Base-by-base conservation (phyloP, 2,113 vertebrate species). In the Hiodon tergisus region DNA sequence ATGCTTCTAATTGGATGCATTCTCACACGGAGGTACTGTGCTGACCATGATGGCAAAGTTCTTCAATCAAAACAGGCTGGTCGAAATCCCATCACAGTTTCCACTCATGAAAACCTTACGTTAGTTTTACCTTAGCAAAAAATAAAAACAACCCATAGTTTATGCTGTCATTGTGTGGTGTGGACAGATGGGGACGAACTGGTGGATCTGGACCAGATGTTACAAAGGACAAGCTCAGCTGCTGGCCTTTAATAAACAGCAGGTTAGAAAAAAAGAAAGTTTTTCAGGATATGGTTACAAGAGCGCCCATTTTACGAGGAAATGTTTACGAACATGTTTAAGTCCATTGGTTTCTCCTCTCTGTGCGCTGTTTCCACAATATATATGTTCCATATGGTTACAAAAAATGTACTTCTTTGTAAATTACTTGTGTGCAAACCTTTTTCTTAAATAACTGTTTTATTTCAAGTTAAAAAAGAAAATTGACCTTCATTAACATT, bases 381-480 rank as follows among this genome's bases (percentile, higher is more conserved):
- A 17, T 71, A 71, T 52, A 62, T 55, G 67, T 63, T 75, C 76
- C 81, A 81, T 80, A 79, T 80, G 81, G 78, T 51, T 75, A 79
- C 78, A 59, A 17, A 65, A 54, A 50, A 55, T 77, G 73, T 80
- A 84, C 84, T 86, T 76, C 77, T 85, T 83, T 46, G 63, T 74
- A 71, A 31, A 73, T 63, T 72, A 79, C 54, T 63, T 61, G 54
- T 62, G 58, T 61, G 69, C n/a, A 54, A 60, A 80, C 51, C 69
- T 4, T 16, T 75, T 83, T 79, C 82, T 78, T 83, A 83, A 63
- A 78, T 31, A 73, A 80, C 54, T 58, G 52, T 77, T 75, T 73
- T 78, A 61, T 82, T 61, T 82, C 4, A 63, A 74, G 76, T 72
- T 77, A 87, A 81, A 86, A 79, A 81, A 73, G 75, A 8, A 17